Percentiles rank a stretch among this genome's conserved stretches.
phyloP scores from a whole-genome alignment of 2,888 invertebrate genomes.

The Auanema freiburgensis region DNA sequence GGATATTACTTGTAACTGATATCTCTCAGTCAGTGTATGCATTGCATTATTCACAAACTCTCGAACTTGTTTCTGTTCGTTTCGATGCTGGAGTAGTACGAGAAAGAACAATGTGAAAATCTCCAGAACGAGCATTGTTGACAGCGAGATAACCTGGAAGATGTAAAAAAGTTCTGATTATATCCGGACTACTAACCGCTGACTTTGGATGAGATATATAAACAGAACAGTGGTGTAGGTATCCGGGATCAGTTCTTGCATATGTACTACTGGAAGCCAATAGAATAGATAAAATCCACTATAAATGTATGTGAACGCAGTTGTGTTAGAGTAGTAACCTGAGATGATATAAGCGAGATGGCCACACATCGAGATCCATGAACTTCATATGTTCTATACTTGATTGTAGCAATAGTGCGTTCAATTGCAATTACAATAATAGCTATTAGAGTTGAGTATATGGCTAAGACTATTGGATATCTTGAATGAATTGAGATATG shows the following conservation, averaged over 20 bases:
- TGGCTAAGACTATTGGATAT: constrained; percentile 42
- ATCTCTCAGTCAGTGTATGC: constrained; percentile 43
- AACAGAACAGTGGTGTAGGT: constrained; percentile 43
- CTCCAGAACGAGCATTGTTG: constrained; percentile 39
- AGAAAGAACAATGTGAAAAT: constrained; percentile 34
- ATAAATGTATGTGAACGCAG: neutral
- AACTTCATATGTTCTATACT: constrained; percentile 41
- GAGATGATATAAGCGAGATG: constrained; percentile 23
- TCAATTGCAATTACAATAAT: constrained; percentile 43
- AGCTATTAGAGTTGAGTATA: constrained; percentile 42
- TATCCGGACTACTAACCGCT: constrained; percentile 20
- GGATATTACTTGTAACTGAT: constrained; percentile 37
- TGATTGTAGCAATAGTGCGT: constrained; percentile 40
- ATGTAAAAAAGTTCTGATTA: neutral
- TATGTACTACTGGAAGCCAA: constrained; percentile 30
- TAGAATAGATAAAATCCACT: constrained; percentile 36
- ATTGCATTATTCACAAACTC: constrained; percentile 49
- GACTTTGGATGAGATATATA: constrained; percentile 45
- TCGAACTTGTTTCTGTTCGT: constrained; percentile 35
- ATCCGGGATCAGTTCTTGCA: constrained; percentile 36
- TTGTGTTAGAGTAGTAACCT: constrained; percentile 22
- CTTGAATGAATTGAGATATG: constrained; percentile 6
- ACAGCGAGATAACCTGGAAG: constrained; percentile 28
- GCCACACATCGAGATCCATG: constrained; percentile 35
- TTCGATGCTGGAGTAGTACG: constrained; percentile 33